phyloP scores from a whole-genome alignment of 2,888 invertebrate species.

The Lydus trimaculatus region DNA sequence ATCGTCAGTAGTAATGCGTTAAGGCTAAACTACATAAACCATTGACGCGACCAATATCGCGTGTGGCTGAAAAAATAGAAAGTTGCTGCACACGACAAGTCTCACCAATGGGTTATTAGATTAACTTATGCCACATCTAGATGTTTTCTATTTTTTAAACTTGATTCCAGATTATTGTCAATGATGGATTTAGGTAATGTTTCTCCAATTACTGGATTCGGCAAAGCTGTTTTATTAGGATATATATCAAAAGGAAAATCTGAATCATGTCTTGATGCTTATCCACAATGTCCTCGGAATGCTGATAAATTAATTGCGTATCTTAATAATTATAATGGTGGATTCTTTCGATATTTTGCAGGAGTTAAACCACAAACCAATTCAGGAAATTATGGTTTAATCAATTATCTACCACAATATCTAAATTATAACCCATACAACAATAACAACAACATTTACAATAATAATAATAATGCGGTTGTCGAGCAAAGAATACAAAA shows the following conservation, averaged over 20 bases:
- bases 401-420: constrained; percentile 18
- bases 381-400: constrained; percentile 35
- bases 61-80: too few species aligned
- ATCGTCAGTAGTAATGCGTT: too few species aligned
- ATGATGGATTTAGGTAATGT: constrained; percentile 64
- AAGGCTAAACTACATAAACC: too few species aligned
- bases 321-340: constrained; percentile 85
- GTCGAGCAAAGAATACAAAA: constrained; percentile 30
- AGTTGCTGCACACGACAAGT: too few species aligned
- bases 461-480: constrained; percentile 15
- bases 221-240: constrained; percentile 78
- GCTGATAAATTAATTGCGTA: constrained; percentile 77
- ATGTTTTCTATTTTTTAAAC: constrained; percentile 6
- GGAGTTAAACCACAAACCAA: constrained; percentile 59
- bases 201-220: constrained; percentile 76
- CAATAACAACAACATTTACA: background rate
- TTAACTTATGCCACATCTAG: too few species aligned
- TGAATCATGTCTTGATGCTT: constrained; percentile 68
- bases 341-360: constrained; percentile 82
- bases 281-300: constrained; percentile 77
- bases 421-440: constrained; percentile 4
- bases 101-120: too few species aligned
- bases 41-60: too few species aligned
- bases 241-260: constrained; percentile 71
- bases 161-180: constrained; percentile 65